Conservation (phyloP, 2,888 invertebrate species). For the Heliconius ismenius region DNA sequence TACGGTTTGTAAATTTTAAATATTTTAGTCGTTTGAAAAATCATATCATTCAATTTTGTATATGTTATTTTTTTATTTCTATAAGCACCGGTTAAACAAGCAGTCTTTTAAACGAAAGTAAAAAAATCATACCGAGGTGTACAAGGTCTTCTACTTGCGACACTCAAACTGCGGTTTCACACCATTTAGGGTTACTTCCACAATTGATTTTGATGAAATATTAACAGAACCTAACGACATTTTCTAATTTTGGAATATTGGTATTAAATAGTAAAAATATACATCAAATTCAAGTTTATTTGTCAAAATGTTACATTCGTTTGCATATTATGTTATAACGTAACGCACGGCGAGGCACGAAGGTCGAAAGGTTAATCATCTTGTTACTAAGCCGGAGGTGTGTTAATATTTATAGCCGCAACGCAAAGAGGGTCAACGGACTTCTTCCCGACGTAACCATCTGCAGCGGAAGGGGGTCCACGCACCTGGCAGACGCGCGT, state of each 20-base stretch:
- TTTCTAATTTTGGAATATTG: neutral
- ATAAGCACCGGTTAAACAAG: conserved; percentile 1
- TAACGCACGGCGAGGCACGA: conserved; percentile 9
- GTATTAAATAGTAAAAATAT: neutral
- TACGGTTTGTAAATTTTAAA: neutral
- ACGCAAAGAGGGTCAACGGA: conserved; percentile 50
- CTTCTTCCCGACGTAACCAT: conserved; percentile 54
- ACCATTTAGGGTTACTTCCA: conserved; percentile 7
- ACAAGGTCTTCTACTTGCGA: conserved; percentile 17
- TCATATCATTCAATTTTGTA: neutral
- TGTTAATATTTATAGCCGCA: conserved; percentile 43
- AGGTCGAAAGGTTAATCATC: conserved; percentile 34
- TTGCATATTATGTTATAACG: neutral
- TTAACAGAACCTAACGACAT: neutral
- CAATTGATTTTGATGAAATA: conserved; percentile 15
- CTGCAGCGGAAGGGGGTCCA: conserved; percentile 65
- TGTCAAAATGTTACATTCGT: neutral
- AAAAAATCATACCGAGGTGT: neutral
- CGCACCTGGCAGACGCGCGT: conserved; percentile 73
- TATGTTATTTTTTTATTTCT: neutral
- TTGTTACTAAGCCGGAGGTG: conserved; percentile 42
- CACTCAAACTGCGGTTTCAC: conserved; percentile 7
- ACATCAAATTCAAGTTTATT: neutral
- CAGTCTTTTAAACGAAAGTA: conserved; percentile 9
- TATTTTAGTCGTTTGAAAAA: neutral